Percentiles rank a stretch among this genome's conserved stretches.
These are phyloP conservation scores for Goniozus legneri DNA, from an alignment of 1,140 invertebrate species.

Conservation along the genomic window DNA sequence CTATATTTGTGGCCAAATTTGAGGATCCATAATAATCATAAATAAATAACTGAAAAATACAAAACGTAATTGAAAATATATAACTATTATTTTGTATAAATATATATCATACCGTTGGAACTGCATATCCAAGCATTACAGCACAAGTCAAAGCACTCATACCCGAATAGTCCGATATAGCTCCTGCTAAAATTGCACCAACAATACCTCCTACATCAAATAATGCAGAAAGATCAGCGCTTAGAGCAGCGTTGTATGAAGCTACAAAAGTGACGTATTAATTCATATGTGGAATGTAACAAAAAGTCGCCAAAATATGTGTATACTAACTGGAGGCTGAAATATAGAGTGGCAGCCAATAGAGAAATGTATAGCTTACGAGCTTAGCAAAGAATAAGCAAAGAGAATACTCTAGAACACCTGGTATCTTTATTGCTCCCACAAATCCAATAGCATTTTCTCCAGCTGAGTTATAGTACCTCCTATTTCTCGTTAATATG, in stretches of 20 bases:
- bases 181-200: constrained; percentile 86
- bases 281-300: constrained; percentile 1
- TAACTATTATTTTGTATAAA: not conserved
- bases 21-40: constrained; percentile 71
- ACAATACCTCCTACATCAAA: constrained; percentile 89
- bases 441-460: constrained; percentile 73
- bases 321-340: constrained; percentile 71
- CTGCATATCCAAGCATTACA: constrained; percentile 74
- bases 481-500: constrained; percentile 38
- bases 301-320: not conserved
- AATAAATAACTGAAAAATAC: constrained; percentile 67
- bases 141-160: constrained; percentile 84
- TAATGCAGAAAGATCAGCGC: constrained; percentile 82
- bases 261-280: constrained; percentile 56
- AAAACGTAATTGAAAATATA: constrained; percentile 6
- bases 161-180: constrained; percentile 77
- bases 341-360: constrained; percentile 93
- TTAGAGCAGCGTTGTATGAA: constrained; percentile 63
- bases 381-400: constrained; percentile 97
- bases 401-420: constrained; percentile 91
- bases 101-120: constrained; percentile 67
- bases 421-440: constrained; percentile 80
- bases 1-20: constrained; percentile 62
- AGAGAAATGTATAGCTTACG: constrained; percentile 95
- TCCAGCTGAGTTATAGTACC: constrained; percentile 10